Evolutionary conservation across 2,113 vertebrate genomes (phyloP).

Genomic region (western clawed frog (Xenopus tropicalis)): DNA sequence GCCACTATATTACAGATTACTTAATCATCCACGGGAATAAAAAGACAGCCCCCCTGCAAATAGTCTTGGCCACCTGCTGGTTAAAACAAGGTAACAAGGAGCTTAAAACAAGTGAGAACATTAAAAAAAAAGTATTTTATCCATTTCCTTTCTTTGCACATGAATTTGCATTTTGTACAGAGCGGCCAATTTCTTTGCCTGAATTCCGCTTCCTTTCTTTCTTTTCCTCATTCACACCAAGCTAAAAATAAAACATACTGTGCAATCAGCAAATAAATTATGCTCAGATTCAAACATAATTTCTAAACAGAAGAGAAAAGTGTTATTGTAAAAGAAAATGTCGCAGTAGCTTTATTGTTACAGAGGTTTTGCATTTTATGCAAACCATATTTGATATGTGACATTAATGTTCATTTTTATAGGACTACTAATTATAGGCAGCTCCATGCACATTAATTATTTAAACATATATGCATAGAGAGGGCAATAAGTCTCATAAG

Average conservation of each 20-base stretch:
- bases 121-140: background rate
- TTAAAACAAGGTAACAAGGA: too few species aligned
- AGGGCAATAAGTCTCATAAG: background rate
- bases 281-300: constrained; percentile 3
- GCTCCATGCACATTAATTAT: background rate
- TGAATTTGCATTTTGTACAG: too few species aligned
- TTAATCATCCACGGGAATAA: too few species aligned
- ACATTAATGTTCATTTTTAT: too few species aligned
- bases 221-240: background rate
- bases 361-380: too few species aligned
- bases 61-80: too few species aligned
- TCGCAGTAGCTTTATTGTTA: background rate
- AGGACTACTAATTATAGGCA: too few species aligned
- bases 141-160: background rate
- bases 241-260: constrained; percentile 8
- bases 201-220: background rate
- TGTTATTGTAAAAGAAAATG: background rate
- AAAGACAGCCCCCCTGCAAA: too few species aligned
- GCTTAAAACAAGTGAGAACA: background rate
- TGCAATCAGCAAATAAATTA: constrained; percentile 14
- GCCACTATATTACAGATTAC: too few species aligned
- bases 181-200: background rate
- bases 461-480: too few species aligned
- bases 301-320: background rate
- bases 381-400: too few species aligned